Conservation (phyloP, 2,888 invertebrate species). For the Oscheius sp. region DNA sequence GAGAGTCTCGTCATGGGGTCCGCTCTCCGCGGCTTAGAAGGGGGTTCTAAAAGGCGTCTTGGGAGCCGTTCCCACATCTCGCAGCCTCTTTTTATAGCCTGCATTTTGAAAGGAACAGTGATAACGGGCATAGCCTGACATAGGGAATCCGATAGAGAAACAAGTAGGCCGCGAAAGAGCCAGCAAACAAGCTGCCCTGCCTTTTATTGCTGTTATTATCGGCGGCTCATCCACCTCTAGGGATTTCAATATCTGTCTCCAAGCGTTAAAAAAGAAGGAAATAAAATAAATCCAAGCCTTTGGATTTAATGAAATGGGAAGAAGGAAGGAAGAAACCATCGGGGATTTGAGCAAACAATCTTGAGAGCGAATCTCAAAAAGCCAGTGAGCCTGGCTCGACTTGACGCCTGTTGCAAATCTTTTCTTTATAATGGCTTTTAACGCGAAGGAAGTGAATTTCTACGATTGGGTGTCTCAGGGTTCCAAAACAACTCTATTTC, state of each 20-base stretch:
- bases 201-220: neutral
- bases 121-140: no score
- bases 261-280: neutral
- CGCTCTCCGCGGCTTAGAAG: no score
- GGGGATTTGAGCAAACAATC: constrained; percentile 10
- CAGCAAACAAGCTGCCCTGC: no score
- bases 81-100: no score
- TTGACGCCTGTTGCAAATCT: neutral
- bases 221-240: neutral
- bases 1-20: constrained; percentile 11
- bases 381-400: constrained; percentile 2
- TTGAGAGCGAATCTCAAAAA: constrained; percentile 23
- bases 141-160: no score
- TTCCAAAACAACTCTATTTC: no score
- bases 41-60: neutral
- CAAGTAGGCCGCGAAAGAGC: no score
- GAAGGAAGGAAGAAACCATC: neutral
- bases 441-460: no score
- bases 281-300: neutral
- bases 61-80: constrained; percentile 13
- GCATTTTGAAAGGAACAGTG: no score
- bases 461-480: no score
- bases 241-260: neutral
- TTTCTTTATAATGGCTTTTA: no score
- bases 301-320: neutral